phyloP scores from a whole-genome alignment of 2,113 vertebrate genomes.

The Hippocampus mohnikei region DNA sequence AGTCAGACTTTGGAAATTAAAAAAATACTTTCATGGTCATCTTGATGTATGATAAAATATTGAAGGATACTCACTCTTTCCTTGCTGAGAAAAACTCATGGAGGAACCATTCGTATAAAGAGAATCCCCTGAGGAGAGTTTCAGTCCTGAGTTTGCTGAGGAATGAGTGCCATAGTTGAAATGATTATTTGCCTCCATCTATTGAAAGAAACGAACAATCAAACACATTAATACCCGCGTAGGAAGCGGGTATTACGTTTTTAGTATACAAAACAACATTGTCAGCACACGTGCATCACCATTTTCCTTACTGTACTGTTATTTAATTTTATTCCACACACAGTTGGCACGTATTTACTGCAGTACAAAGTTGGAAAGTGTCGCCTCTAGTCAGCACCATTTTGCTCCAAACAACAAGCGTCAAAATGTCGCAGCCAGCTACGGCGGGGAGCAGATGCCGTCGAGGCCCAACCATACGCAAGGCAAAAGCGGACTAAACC shows the following conservation, averaged over 20 bases:
- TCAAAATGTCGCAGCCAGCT: slow-evolving; percentile 67
- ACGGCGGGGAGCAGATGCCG: slow-evolving; percentile 40
- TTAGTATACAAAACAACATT: neutral
- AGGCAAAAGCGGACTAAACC: slow-evolving; percentile 45
- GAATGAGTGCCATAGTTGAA: slow-evolving; percentile 88
- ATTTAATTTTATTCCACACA: slow-evolving; percentile 14
- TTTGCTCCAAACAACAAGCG: slow-evolving; percentile 40
- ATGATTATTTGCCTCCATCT: slow-evolving; percentile 94
- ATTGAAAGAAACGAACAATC: slow-evolving; percentile 9
- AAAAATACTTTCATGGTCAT: neutral
- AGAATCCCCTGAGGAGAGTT: slow-evolving; percentile 90
- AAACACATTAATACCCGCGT: neutral
- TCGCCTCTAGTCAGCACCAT: slow-evolving; percentile 46
- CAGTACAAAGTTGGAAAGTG: neutral
- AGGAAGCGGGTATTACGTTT: neutral
- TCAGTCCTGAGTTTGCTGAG: slow-evolving; percentile 91
- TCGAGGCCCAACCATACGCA: slow-evolving; percentile 48
- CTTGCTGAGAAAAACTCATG: slow-evolving; percentile 85
- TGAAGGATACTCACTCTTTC: slow-evolving; percentile 82
- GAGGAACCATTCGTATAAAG: slow-evolving; percentile 87
- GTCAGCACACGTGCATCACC: too few species aligned
- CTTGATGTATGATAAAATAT: neutral
- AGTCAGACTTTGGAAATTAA: neutral
- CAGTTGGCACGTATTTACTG: neutral
- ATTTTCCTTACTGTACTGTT: neutral